Base-by-base conservation (phyloP, 2,888 invertebrate genomes). In the Meliscaeva auricollis region DNA sequence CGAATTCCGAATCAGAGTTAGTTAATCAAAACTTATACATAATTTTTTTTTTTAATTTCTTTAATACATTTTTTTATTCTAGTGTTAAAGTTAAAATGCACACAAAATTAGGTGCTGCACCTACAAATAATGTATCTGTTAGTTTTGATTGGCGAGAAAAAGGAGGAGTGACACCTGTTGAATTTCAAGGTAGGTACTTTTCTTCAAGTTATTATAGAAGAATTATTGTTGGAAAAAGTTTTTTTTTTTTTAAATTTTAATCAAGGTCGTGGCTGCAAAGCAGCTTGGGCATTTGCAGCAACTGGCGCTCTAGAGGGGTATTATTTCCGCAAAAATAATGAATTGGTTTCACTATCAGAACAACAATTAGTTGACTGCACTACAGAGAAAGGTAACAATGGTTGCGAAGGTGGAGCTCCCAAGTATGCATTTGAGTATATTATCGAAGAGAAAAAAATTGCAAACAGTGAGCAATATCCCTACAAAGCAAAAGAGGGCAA, bases 261-360 rank as follows among this genome's bases (percentile, higher is more conserved):
- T n/a, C n/a, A n/a, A 88, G 88, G 88, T 56, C 72, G 87, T 26
- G 88, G 87, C 6, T 92, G 92, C 20, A 92, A 91, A 15, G 90
- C 91, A 20, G 92, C 92, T 68, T 92, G 91, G 91, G 90, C 92
- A 13, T 91, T 91, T 87, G 91, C 92, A 44, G 88, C 89, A 3
- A 90, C 90, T 7, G 92, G 92, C 0, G 91, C 92, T 48, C 89
- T 92, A 70, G 92, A 92, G 74, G 92, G 92, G n/a, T 92, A 92
- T 78, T 44, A 89, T 3, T 91, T 90, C 87, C 89, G 90, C 0
- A 91, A 91, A 80, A 91, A 91, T 6, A 90, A 90, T 0, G 84
- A 88, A 35, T 83, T 92, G 73, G 88, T 89, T 0, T 81, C 87
- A 69, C 88, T 92, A 0, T 92, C 92, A 0, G 91, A 92, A 73